Base-by-base conservation (phyloP, 2,888 invertebrate genomes). In the Mimachlamys varia region DNA sequence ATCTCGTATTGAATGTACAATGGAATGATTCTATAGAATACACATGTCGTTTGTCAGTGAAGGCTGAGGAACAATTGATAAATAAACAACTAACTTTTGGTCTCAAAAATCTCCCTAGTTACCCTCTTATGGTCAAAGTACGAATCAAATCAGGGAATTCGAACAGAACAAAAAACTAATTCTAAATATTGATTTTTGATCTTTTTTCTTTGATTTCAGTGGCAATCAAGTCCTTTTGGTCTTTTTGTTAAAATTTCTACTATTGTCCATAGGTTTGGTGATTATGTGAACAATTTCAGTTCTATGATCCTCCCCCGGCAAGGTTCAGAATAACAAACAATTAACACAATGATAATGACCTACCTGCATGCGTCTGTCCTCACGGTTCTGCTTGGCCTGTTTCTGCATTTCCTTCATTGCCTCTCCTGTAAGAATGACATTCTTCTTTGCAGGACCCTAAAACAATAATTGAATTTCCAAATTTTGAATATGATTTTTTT, bases 331-430 rank as follows among this genome's bases (percentile, higher is more conserved):
- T n/a, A n/a, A n/a, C n/a, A n/a, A n/a, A n/a, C n/a, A n/a, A n/a
- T n/a, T n/a, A n/a, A n/a, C n/a, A n/a, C n/a, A n/a, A n/a, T 53
- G 13, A 53, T 17, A 19, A 55, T 7, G 13, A 89, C 92, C 91
- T 94, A 96, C 96, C 94, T 93, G 93, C 89, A 95, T 90, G 89
- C 95, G 95, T 37, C 96, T 92, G 90, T 96, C 96, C 91, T 97
- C 96, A 88, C 96, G 95, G 90, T 95, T 95, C 62, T 95, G 95
- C 92, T 96, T 96, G 12, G 95, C 95, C 92, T 96, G 96, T 91
- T 96, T 96, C 93, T 96, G 96, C 95, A 96, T 95, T 91, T 97
- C 96, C 92, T 96, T 96, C 94, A 96, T 95, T 2, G 96, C 96
- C 92, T 96, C 96, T 3, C 96, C 96, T 12, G 96, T 94, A 87